Conservation (phyloP, 1,140 invertebrate genomes). For the Zophobas morio region DNA sequence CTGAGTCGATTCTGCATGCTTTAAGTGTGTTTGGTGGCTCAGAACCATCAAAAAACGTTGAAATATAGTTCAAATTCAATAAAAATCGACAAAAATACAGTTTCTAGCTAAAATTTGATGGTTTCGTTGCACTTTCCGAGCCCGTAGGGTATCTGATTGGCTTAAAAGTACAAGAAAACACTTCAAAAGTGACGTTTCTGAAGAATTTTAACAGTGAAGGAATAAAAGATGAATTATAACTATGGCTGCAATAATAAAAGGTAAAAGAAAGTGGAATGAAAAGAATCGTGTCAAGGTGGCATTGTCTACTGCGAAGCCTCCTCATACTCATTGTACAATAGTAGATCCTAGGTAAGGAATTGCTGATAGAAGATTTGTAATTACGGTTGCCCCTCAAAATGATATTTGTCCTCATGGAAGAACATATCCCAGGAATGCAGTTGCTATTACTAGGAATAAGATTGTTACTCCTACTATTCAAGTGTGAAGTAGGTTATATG, state of each 20-base stretch:
- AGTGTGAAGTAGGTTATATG: slow-evolving; percentile 70
- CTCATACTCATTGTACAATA: slow-evolving; percentile 78
- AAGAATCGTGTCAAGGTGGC: slow-evolving; percentile 80
- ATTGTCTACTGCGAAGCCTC: slow-evolving; percentile 79
- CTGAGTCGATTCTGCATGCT: no score
- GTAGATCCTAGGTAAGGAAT: slow-evolving; percentile 75
- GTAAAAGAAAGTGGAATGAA: slow-evolving; percentile 79
- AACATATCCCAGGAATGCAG: slow-evolving; percentile 80
- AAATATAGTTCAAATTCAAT: no score
- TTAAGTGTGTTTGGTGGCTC: no score
- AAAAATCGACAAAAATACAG: no score
- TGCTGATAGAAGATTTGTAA: slow-evolving; percentile 79
- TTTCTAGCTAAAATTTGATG: no score
- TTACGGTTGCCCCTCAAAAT: slow-evolving; percentile 80
- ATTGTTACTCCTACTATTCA: slow-evolving; percentile 74
- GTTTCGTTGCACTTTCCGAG: no score
- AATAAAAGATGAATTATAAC: slow-evolving; percentile 75
- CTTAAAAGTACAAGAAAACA: no score
- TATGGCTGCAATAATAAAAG: slow-evolving; percentile 76
- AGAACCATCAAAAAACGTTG: no score
- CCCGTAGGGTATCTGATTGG: no score
- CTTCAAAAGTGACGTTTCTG: no score
- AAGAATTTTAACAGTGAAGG: no score
- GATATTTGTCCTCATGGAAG: slow-evolving; percentile 82
- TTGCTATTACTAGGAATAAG: slow-evolving; percentile 75